phyloP scores from a whole-genome alignment of 2,797 vertebrate species.

The Sebastes matsubarae region DNA sequence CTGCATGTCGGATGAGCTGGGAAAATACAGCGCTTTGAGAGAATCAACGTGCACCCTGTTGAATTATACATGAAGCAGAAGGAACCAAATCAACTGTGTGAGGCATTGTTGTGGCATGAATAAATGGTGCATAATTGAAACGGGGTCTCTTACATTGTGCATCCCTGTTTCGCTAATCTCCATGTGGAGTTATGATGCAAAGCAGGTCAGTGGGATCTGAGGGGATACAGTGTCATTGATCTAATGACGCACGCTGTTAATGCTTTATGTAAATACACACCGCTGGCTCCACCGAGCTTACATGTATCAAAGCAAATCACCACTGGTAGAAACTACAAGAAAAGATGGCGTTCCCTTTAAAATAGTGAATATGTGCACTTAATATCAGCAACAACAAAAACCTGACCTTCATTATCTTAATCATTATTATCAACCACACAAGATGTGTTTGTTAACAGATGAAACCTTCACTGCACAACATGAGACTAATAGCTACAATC shows the following conservation, averaged over 20 bases:
- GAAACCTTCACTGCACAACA: no score
- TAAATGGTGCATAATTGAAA: slow-evolving; percentile 82
- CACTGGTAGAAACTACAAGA: background rate
- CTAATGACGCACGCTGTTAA: slow-evolving; percentile 50
- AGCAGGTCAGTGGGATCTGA: slow-evolving; percentile 49
- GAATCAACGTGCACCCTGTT: slow-evolving; percentile 50
- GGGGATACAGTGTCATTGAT: slow-evolving; percentile 52
- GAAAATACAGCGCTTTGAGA: slow-evolving; percentile 6
- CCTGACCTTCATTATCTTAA: background rate
- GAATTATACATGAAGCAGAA: slow-evolving; percentile 78
- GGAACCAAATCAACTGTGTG: slow-evolving; percentile 76
- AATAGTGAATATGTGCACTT: background rate
- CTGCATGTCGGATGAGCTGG: slow-evolving; percentile 5
- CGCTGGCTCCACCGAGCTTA: background rate
- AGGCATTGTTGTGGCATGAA: slow-evolving; percentile 77
- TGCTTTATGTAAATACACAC: slow-evolving; percentile 45
- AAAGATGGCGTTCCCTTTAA: background rate
- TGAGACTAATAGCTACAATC: no score
- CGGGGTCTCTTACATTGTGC: slow-evolving; percentile 72
- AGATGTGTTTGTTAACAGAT: no score
- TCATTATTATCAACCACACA: no score
- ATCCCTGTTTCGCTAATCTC: slow-evolving; percentile 68
- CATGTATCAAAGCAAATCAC: slow-evolving; percentile 9
- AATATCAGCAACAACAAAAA: background rate
- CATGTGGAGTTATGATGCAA: slow-evolving; percentile 44